Evolutionary conservation across 2,113 vertebrate genomes (phyloP), one percentile per base, ranked within the genome.

Genomic region (Pteronura brasiliensis): DNA sequence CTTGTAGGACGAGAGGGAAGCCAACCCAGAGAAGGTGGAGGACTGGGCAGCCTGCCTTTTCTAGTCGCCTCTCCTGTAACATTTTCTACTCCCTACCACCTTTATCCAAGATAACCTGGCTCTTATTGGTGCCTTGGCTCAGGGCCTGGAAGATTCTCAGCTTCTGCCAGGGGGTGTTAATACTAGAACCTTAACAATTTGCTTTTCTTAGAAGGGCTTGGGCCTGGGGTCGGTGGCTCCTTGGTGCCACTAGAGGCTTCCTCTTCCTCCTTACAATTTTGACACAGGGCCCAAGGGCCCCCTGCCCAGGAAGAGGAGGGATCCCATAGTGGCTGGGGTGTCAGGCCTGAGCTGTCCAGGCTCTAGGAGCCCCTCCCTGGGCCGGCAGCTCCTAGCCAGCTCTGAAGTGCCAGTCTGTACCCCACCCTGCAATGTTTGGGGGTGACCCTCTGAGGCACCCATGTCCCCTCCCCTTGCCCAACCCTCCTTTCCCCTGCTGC

Each of bases 401-500:
- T 87, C 87, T 23, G 20, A 79, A 69, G 55, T 20, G 0, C 39
- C 14, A n/a, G 4, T 84, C 77, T 0, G 0, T 21, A 21, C 31
- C 7, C 42, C 44, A 69, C 1, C 39, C 88, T 77, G 71, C 63
- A 6, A 36, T 52, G 61, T 76, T 90, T 76, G 0, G 76, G 31
- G 7, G 31, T 27, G 0, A 95, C 36, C 72, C 42, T 88, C 55
- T 61, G 82, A 34, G 79, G 29, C 12, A 59, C 76, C 9, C 13
- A 29, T n/a, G 34, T 2, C 29, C n/a, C 59, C 59, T 39, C 42
- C 11, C 31, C 8, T 14, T 10, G 65, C 59, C 65, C 77, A 39
- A 47, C 21, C 61, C 17, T 29, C 44, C 29, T 97, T 98, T 98
- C 95, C 98, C 98, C 96, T 88, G 95, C 97, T 88, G 67, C 97